Conservation (phyloP, 2,113 vertebrate genomes). For the Halichoeres trimaculatus region DNA sequence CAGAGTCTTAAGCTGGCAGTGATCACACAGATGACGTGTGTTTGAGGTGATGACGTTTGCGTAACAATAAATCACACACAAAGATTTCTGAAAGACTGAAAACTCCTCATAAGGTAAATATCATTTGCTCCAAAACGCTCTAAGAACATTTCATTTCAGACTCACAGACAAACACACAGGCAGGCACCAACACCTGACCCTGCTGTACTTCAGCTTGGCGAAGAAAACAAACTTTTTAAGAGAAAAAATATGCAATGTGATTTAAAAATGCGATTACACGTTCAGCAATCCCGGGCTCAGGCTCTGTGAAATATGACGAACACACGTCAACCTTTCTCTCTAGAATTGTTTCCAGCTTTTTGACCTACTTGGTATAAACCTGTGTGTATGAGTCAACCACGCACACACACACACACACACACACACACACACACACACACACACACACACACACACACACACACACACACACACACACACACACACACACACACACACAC, state of each 20-base stretch:
- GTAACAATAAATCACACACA: conserved; percentile 16
- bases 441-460: conserved; percentile 7
- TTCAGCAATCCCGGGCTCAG: conserved; percentile 45
- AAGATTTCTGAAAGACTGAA: not conserved
- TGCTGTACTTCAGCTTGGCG: not conserved
- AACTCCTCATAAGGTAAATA: conserved; percentile 25
- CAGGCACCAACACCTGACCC: conserved; percentile 47
- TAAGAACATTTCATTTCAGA: too few relatives aligned
- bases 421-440: not conserved
- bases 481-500: not conserved
- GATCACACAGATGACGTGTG: conserved; percentile 43
- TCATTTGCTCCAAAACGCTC: conserved; percentile 26
- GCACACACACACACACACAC: not conserved
- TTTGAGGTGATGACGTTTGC: conserved; percentile 56
- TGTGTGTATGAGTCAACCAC: conserved; percentile 17
- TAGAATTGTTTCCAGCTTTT: conserved; percentile 71
- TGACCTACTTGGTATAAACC: conserved; percentile 44
- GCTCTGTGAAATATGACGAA: conserved; percentile 65
- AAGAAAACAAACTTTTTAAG: conserved; percentile 62
- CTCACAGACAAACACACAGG: conserved; percentile 29
- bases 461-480: too few relatives aligned
- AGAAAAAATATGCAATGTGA: conserved; percentile 68
- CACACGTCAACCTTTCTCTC: conserved; percentile 33
- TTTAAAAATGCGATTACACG: conserved; percentile 70
- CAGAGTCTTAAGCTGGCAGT: conserved; percentile 15